Percentiles rank a stretch among this genome's conserved stretches.
Conservation (phyloP, 2,888 invertebrate genomes). For the Stenichneumon culpator region DNA sequence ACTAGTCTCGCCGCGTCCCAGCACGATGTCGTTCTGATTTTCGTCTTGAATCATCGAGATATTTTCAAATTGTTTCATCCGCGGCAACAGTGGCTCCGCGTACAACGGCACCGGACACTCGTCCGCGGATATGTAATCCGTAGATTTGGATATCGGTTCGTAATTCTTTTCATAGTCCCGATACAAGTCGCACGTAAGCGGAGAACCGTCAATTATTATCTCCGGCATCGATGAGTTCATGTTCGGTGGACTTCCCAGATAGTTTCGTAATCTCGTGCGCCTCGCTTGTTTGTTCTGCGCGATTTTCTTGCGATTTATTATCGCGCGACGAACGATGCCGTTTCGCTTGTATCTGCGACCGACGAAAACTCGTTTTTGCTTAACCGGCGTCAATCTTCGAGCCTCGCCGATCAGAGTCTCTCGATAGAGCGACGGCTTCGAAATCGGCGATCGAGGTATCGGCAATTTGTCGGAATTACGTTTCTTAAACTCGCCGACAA, state of each 20-base stretch:
- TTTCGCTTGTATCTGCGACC: slow-evolving; percentile 74
- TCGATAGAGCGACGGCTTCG: slow-evolving; percentile 44
- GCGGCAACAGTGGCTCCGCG: slow-evolving; percentile 47
- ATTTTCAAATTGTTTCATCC: slow-evolving; percentile 74
- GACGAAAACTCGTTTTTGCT: slow-evolving; percentile 71
- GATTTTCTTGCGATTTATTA: slow-evolving; percentile 68
- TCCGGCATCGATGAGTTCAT: slow-evolving; percentile 72
- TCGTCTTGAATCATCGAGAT: slow-evolving; percentile 72
- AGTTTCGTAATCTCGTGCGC: slow-evolving; percentile 40
- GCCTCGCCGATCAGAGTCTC: slow-evolving; percentile 69
- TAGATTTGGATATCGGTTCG: slow-evolving; percentile 70
- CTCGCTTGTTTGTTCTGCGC: slow-evolving; percentile 38
- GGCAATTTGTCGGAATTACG: slow-evolving; percentile 31
- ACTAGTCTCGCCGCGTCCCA: slow-evolving; percentile 35
- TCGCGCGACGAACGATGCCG: slow-evolving; percentile 74
- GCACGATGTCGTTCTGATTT: slow-evolving; percentile 71
- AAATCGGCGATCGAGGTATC: slow-evolving; percentile 4
- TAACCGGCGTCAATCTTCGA: slow-evolving; percentile 70
- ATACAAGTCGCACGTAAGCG: not conserved
- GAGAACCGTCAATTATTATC: not conserved
- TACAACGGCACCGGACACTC: slow-evolving; percentile 8
- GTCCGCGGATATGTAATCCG: slow-evolving; percentile 59
- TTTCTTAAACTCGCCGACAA: slow-evolving; percentile 61
- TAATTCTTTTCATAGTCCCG: not conserved
- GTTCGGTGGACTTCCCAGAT: slow-evolving; percentile 70